Base-by-base conservation (phyloP, 1,140 invertebrate species). In the Drosophila ironensis region DNA sequence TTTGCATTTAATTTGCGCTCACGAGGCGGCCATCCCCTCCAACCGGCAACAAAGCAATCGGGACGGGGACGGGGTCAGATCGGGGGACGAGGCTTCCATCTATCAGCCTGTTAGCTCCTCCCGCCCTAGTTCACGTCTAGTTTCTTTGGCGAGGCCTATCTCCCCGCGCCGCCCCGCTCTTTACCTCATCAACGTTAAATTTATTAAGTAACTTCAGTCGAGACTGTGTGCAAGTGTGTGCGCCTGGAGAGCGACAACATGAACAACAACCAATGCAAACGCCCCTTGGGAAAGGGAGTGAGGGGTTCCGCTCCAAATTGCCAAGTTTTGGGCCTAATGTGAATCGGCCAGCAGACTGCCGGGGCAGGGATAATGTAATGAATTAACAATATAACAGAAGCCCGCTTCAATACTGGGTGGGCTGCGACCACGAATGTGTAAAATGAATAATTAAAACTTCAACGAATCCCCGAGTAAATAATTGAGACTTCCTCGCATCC, bases 1-100 rank as follows among this genome's bases (percentile, higher is more conserved):
- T 88, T 84, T 88, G 84, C 74, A 88, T 88, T 82, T 88, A 88
- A 88, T 84, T 86, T 87, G 74, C 66, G 78, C 78, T 78, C 54
- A 74, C 70, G 60, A 77, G 78, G 72, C 8, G n/a, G 30, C 11
- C n/a, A n/a, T 11, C 4, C 30, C 11, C 11, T 14, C 30, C n/a
- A 27, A 27, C 16, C 47, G 40, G 16, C 30, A 52, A 42, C 51
- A 67, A 48, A n/a, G n/a, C 68, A 66, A 41, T 61, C 51, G 20
- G 30, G 28, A 33, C 28, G 28, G 28, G n/a, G 69, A 46, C 40
- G n/a, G 28, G 12, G 14, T 41, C 56, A 71, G 47, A n/a, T 52
- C n/a, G 25, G 8, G 7, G n/a, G n/a, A n/a, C n/a, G n/a, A n/a
- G n/a, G 41, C 54, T 45, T 60, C 74, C 52, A 47, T 60, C 46